Evolutionary conservation across 2,888 invertebrate genomes (phyloP), one percentile per base, ranked within the genome.

Genomic region (Theodoxus fluviatilis): DNA sequence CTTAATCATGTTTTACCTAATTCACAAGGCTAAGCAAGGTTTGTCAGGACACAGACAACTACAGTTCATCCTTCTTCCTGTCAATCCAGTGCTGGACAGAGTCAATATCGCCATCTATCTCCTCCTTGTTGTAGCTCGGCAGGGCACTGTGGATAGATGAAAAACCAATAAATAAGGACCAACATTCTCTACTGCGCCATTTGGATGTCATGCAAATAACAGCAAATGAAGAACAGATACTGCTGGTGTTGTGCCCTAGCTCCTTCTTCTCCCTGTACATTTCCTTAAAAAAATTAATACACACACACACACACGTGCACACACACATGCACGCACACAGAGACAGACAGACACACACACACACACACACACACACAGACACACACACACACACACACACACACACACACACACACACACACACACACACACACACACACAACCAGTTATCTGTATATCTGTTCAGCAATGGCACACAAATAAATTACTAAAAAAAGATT

Each of bases 81-180:
- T 81, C 78, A 25, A 83, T 82, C 81, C 82, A 83, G 25, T 74
- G 68, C 59, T 79, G 74, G n/a, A 83, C 80, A 4, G 79, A 78
- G 25, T 79, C 71, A 43, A 83, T 79, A 69, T 83, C 83, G 15
- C 75, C 77, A 69, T 82, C 79, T 15, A 83, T 75, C 71, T 81
- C 81, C 7, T 79, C 77, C 63, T 74, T 76, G 74, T 82, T 76
- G 70, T 76, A 77, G 52, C 72, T 73, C 28, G 83, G 83, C 22
- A 83, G 74, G 31, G 83, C 72, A 74, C 83, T 83, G 79, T 22
- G n/a, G n/a, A n/a, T n/a, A n/a, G n/a, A n/a, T n/a, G n/a, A n/a
- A n/a, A n/a, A n/a, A n/a, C n/a, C n/a, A n/a, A 28, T 15, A 35
- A 52, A 38, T 33, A 18, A 40, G 12, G 33, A 38, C 12, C 22